A percentile compares a stretch with the other conserved stretches of the same genome.
phyloP scores from a whole-genome alignment of 2,888 invertebrate genomes.

The Linyphia triangularis region DNA sequence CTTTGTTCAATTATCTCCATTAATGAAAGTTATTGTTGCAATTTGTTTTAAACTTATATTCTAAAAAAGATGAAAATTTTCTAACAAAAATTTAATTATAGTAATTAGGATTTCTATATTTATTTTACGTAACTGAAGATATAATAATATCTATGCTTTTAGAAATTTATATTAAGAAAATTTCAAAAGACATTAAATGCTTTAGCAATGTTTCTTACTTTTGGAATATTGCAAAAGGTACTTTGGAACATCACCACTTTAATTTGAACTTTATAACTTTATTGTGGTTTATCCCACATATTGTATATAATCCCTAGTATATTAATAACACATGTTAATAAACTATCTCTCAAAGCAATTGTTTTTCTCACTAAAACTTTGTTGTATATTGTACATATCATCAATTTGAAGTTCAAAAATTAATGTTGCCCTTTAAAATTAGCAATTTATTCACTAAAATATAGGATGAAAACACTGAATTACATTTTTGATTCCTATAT shows the following conservation, averaged over 20 bases:
- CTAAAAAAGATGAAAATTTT: too few species aligned
- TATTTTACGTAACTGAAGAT: background rate
- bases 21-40: background rate
- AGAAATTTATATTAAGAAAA: background rate
- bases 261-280: background rate
- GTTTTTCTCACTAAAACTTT: background rate
- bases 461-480: background rate
- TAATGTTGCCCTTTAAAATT: background rate
- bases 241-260: too few species aligned
- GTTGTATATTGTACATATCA: conserved; percentile 36
- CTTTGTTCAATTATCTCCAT: background rate
- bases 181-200: background rate
- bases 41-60: too few species aligned
- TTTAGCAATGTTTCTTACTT: background rate
- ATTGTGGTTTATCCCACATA: background rate
- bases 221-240: background rate
- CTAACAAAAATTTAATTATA: too few species aligned
- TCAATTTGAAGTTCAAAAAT: background rate
- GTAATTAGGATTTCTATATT: too few species aligned
- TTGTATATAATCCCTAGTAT: background rate
- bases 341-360: background rate
- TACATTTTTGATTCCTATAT: background rate
- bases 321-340: background rate
- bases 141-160: background rate
- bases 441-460: background rate